phyloP scores from a whole-genome alignment of 2,797 vertebrate genomes.

The Schizothorax lantsangensis region DNA sequence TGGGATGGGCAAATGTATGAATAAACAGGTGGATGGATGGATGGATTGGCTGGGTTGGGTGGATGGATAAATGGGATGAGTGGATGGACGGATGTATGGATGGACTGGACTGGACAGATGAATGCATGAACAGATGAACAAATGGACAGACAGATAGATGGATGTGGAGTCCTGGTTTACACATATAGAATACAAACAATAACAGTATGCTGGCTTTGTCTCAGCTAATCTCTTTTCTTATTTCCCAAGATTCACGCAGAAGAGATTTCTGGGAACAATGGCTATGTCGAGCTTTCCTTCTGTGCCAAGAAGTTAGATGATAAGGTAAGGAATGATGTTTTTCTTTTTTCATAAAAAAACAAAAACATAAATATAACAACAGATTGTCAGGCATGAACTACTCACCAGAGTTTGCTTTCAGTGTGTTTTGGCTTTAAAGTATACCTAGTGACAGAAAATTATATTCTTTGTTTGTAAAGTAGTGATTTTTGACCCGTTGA shows the following conservation, averaged over 20 bases:
- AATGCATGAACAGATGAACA: not conserved
- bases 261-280: conserved; percentile 95
- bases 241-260: conserved; percentile 87
- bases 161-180: not conserved
- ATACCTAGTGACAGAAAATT: not conserved
- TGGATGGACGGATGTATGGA: too few relatives aligned
- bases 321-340: conserved; percentile 80
- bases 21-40: not conserved
- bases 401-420: not conserved
- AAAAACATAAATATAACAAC: not conserved
- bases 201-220: not conserved
- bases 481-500: conserved; percentile 28
- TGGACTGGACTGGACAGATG: not conserved
- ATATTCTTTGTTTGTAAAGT: conserved; percentile 18
- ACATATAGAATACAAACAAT: conserved; percentile 28
- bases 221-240: conserved; percentile 13
- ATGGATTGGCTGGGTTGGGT: not conserved
- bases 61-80: not conserved
- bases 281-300: conserved; percentile 92
- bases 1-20: not conserved
- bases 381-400: conserved; percentile 3
- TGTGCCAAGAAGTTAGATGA: conserved; percentile 93
- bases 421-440: not conserved
- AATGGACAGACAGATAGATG: not conserved
- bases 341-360: not conserved